A percentile compares a stretch with the other conserved stretches of the same genome.
Evolutionary conservation across 2,888 invertebrate species (phyloP).

Genomic region (Drosophila siamana): DNA sequence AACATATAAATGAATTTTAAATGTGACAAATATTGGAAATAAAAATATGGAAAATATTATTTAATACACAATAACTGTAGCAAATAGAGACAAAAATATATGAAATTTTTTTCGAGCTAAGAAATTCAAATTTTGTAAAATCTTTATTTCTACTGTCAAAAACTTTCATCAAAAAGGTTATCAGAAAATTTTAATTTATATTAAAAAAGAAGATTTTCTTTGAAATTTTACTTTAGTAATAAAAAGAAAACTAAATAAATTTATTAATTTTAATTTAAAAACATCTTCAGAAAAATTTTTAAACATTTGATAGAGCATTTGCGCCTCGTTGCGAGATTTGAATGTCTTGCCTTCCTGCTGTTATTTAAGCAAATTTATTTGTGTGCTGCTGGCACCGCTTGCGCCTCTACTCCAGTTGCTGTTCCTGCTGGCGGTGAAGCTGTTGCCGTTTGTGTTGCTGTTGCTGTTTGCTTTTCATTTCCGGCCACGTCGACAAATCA

Average conservation of each 20-base stretch:
- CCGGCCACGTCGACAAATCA: conserved; percentile 80
- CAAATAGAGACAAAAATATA: too few relatives aligned
- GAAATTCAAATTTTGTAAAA: too few relatives aligned
- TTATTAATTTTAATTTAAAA: neutral
- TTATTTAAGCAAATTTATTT: conserved; percentile 69
- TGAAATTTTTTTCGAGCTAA: too few relatives aligned
- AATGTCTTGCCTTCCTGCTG: conserved; percentile 35
- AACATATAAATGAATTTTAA: neutral
- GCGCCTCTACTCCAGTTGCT: conserved; percentile 30
- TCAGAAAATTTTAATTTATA: too few relatives aligned
- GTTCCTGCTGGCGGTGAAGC: conserved; percentile 11
- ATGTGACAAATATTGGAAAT: neutral
- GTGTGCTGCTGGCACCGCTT: conserved; percentile 38
- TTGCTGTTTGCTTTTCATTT: conserved; percentile 75
- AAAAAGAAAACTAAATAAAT: too few relatives aligned
- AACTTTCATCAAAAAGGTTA: too few relatives aligned
- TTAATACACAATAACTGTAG: too few relatives aligned
- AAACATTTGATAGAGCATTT: conserved; percentile 35
- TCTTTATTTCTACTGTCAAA: too few relatives aligned
- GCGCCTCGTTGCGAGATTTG: neutral
- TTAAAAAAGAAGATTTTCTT: too few relatives aligned
- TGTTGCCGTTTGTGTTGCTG: conserved; percentile 17
- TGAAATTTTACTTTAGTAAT: too few relatives aligned
- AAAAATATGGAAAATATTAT: too few relatives aligned
- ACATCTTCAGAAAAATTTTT: too few relatives aligned